phyloP scores from a whole-genome alignment of 2,888 invertebrate species.

The Mantis religiosa region DNA sequence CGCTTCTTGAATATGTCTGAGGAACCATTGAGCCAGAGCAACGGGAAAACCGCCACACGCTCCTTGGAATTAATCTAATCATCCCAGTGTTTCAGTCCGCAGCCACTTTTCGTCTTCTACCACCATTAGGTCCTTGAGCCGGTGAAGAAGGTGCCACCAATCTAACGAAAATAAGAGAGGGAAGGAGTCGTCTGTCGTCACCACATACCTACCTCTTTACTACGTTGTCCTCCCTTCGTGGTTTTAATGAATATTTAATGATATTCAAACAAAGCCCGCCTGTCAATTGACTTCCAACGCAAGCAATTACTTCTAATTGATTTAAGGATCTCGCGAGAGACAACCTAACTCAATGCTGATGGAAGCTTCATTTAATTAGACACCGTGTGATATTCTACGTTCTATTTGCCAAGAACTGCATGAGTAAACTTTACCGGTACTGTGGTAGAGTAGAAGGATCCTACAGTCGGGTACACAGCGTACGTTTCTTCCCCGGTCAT shows the following conservation, averaged over 20 bases:
- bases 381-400: neutral
- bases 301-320: conserved; percentile 7
- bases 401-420: neutral
- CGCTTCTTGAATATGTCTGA: neutral
- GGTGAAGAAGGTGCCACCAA: neutral
- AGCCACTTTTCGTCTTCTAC: neutral
- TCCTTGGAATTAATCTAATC: neutral
- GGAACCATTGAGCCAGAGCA: neutral
- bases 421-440: neutral
- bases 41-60: neutral
- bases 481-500: too few relatives aligned
- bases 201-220: neutral
- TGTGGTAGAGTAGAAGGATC: too few relatives aligned
- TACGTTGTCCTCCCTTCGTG: neutral
- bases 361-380: neutral
- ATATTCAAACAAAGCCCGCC: conserved; percentile 4
- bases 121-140: neutral
- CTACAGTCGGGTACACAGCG: too few relatives aligned
- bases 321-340: neutral
- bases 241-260: conserved; percentile 11
- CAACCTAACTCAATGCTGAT: neutral
- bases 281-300: conserved; percentile 6
- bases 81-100: neutral
- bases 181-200: neutral
- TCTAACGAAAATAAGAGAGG: neutral